These are phyloP conservation scores for Palythoa caribaeorum DNA, from an alignment of 92 coral and sea anemone species.

Conservation along the genomic window DNA sequence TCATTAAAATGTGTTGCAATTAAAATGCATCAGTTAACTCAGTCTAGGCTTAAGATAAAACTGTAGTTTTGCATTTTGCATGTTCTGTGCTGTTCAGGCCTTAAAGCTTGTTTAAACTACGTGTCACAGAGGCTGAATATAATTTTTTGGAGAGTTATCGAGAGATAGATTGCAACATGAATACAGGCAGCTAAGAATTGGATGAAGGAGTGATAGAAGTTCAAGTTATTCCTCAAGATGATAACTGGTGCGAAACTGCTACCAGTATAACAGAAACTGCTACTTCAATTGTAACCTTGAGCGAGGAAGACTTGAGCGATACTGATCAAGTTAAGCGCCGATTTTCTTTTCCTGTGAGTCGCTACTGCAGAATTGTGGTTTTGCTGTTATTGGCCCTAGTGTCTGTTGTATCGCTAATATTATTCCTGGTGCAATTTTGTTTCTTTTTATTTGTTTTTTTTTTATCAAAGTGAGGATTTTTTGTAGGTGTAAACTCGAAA, in stretches of 20 bases:
- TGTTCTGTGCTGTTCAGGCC: not conserved
- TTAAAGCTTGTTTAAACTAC: not conserved
- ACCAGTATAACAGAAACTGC: constrained; percentile 98
- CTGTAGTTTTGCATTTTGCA: constrained; percentile 9
- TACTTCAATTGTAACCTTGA: constrained; percentile 93
- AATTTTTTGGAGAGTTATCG: constrained; percentile 64
- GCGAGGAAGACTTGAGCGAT: constrained; percentile 94
- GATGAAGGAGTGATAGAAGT: constrained; percentile 99
- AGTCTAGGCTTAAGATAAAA: not conserved
- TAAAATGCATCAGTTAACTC: not conserved
- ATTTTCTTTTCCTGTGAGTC: constrained; percentile 74
- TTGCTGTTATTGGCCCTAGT: constrained; percentile 77
- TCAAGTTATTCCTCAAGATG: constrained; percentile 99
- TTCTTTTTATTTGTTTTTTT: too few relatives aligned
- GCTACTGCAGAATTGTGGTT: constrained; percentile 81
- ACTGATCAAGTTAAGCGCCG: constrained; percentile 82
- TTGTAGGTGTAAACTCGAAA: too few relatives aligned
- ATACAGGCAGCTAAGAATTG: constrained; percentile 83
- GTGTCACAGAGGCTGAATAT: not conserved
- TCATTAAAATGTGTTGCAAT: not conserved
- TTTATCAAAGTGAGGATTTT: too few relatives aligned
- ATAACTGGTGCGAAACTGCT: constrained; percentile 99
- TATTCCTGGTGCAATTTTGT: too few relatives aligned
- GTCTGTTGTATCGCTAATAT: constrained; percentile 86
- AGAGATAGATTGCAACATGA: constrained; percentile 59